Conservation (phyloP, 1,140 invertebrate genomes). For the Orius laevigatus region DNA sequence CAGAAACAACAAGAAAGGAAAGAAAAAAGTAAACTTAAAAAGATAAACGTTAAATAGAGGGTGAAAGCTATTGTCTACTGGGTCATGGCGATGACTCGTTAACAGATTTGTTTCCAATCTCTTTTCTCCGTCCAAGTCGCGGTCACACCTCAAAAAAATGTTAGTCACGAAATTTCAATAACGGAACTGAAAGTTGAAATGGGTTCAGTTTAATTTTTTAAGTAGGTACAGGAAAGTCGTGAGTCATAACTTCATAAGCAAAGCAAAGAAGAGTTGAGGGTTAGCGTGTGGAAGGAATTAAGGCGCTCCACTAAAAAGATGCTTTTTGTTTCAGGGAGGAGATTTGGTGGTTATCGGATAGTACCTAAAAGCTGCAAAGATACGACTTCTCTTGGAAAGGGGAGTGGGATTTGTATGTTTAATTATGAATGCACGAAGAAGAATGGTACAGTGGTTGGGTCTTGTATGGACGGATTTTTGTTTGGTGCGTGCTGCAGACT, state of each 20-base stretch:
- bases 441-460: conserved; percentile 65
- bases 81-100: too few species aligned
- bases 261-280: not conserved
- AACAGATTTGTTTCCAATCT: too few species aligned
- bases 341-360: conserved; percentile 71
- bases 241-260: not conserved
- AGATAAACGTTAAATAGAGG: too few species aligned
- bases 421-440: conserved; percentile 73
- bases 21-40: too few species aligned
- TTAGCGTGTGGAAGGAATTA: not conserved
- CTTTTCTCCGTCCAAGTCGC: too few species aligned
- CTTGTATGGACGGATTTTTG: conserved; percentile 81
- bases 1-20: too few species aligned
- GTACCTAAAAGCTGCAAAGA: conserved; percentile 54
- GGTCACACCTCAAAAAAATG: too few species aligned
- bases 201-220: not conserved
- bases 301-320: not conserved
- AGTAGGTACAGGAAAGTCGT: too few species aligned
- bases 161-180: not conserved
- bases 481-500: conserved; percentile 78
- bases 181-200: not conserved
- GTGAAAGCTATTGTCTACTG: too few species aligned
- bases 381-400: conserved; percentile 28
- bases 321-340: conserved; percentile 44
- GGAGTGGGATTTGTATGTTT: conserved; percentile 74